Conservation (phyloP, 2,888 invertebrate species). For the Conus canariensis region DNA sequence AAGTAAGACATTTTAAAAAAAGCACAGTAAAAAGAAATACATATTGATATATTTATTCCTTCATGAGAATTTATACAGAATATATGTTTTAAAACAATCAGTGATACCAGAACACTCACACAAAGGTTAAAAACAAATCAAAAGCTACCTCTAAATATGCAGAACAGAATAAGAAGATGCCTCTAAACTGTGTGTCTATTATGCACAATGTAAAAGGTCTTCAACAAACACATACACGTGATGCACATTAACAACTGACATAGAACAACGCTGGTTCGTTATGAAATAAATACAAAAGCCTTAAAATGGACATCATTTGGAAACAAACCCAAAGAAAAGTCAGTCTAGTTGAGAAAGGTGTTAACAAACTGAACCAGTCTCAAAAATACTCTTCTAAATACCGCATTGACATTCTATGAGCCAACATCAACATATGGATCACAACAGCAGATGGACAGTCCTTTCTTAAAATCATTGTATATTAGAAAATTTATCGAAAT, state of each 20-base stretch:
- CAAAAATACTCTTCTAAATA: conserved; percentile 9
- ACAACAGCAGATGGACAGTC: conserved; percentile 20
- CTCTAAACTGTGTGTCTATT: conserved; percentile 32
- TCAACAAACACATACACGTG: conserved; percentile 34
- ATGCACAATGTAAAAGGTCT: conserved; percentile 40
- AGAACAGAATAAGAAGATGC: conserved; percentile 29
- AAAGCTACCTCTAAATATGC: conserved; percentile 31
- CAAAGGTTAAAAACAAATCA: neutral
- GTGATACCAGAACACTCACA: conserved; percentile 36
- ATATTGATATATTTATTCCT: conserved; percentile 35
- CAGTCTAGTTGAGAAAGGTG: neutral
- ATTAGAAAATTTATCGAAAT: neutral
- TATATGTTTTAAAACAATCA: conserved; percentile 29
- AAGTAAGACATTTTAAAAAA: neutral
- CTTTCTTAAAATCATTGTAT: neutral
- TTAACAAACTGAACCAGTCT: neutral
- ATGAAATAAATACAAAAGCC: neutral
- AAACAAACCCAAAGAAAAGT: neutral
- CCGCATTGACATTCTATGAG: neutral
- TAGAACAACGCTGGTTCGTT: conserved; percentile 24
- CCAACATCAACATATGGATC: neutral
- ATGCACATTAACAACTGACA: conserved; percentile 24
- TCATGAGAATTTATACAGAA: conserved; percentile 34
- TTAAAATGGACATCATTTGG: neutral
- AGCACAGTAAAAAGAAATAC: neutral